Percentiles rank a stretch among this genome's conserved stretches.
Conservation (phyloP, 2,888 invertebrate species). For the Dioctria linearis region DNA sequence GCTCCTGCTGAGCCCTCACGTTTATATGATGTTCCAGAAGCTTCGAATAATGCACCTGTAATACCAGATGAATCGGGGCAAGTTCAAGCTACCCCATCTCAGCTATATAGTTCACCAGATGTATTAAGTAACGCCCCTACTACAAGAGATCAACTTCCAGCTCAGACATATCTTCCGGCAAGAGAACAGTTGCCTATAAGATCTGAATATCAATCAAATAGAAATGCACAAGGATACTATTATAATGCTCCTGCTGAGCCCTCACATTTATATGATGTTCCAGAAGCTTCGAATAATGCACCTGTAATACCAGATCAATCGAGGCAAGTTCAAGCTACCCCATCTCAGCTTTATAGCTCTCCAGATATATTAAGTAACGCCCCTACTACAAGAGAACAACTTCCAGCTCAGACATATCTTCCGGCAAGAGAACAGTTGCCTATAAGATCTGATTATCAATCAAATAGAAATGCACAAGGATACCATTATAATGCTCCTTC, state of each 20-base stretch:
- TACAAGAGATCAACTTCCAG: background rate
- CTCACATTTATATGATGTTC: constrained; percentile 3
- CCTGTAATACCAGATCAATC: background rate
- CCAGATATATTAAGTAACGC: background rate
- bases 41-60: background rate
- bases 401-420: background rate
- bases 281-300: background rate
- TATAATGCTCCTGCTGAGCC: background rate
- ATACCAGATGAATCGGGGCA: background rate
- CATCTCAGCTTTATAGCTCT: background rate
- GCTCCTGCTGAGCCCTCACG: background rate
- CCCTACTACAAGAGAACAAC: background rate
- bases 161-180: background rate
- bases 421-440: background rate
- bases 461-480: background rate
- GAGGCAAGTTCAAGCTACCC: background rate
- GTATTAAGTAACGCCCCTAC: no score
- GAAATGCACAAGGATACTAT: background rate
- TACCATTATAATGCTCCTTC: background rate
- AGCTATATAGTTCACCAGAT: no score
- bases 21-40: background rate
- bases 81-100: background rate
- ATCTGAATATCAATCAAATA: background rate
- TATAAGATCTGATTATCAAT: background rate
- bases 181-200: background rate